Evolutionary conservation across 2,113 vertebrate genomes (phyloP), one percentile per base, ranked within the genome.

Genomic region (Zosterops japonicus): DNA sequence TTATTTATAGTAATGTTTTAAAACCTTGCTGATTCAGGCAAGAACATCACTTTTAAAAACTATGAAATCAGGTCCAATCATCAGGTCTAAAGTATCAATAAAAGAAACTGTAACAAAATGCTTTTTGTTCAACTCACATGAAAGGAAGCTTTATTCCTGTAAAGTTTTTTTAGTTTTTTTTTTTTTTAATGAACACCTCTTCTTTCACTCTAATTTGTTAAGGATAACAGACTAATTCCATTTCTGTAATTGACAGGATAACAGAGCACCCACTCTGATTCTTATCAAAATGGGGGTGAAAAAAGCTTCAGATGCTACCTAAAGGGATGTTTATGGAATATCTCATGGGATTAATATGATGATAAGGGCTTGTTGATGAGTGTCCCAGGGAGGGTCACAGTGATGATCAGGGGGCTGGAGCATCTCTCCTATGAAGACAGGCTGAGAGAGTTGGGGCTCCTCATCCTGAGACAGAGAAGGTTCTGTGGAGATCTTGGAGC

Each of bases 331-430:
- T 42, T 50, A 23, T 57, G 67, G 25, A 36, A 14, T 28, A 50
- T 12, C 42, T 72, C 31, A 35, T 36, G 50, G 57, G 17, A 36
- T 49, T 7, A 72, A 22, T 42, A 35, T 14, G 31, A 17, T 35
- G 57, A 23, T 44, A 28, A 81, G 14, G 33, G 8, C 11, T 36
- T 10, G 11, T 6, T 42, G 25, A 11, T 27, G 35, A 57, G 22
- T 44, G 42, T 44, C 44, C 18, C 2, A 1, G 36, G 27, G 27
- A 36, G 57, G 42, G 31, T 31, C 42, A 72, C 0, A 0, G 24
- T 22, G 57, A 42, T 41, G 7, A 50, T 27, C 42, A 33, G 3
- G 50, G 24, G 13, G 29, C 41, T 79, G 27, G 12, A 44, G 44
- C 31, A 23, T 20, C 5, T 29, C 41, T 81, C 9, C 12, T 5